Percentiles rank a stretch among this genome's conserved stretches.
These are phyloP conservation scores for Monarcha castaneiventris DNA, from an alignment of 2,113 vertebrate genomes.

Conservation along the genomic window DNA sequence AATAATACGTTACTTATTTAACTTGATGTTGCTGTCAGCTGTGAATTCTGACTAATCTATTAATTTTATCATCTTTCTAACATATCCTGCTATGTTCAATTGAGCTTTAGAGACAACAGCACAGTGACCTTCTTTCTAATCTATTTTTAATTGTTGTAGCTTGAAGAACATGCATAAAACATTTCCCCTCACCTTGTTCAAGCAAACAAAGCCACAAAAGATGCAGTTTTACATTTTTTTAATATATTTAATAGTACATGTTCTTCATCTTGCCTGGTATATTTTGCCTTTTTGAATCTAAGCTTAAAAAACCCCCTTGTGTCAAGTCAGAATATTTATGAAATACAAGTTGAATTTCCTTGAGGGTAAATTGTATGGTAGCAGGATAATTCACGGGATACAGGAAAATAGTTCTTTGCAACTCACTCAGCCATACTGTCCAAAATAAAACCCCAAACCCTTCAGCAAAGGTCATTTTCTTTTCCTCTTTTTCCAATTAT, in stretches of 20 bases:
- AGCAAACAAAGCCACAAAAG: neutral
- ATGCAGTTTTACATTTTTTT: neutral
- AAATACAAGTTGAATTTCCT: conserved; percentile 23
- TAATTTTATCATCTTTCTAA: neutral
- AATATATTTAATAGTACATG: neutral
- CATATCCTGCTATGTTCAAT: neutral
- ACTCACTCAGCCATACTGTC: neutral
- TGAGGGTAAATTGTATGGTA: neutral
- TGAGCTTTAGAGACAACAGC: neutral
- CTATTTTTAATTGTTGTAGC: neutral
- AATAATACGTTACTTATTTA: neutral
- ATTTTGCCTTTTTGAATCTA: neutral
- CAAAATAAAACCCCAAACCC: neutral
- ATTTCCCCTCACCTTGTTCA: neutral
- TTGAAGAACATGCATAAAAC: neutral
- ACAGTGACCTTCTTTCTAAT: neutral
- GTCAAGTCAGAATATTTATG: neutral
- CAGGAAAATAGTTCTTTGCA: neutral
- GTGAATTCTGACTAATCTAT: neutral
- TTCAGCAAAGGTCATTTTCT: neutral
- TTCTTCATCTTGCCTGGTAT: neutral
- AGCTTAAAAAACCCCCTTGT: neutral
- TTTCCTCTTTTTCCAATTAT: neutral
- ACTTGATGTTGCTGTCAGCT: neutral
- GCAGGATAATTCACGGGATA: neutral